These are phyloP conservation scores for Rhincodon typus DNA, from an alignment of 2,797 vertebrate species.

Conservation along the genomic window DNA sequence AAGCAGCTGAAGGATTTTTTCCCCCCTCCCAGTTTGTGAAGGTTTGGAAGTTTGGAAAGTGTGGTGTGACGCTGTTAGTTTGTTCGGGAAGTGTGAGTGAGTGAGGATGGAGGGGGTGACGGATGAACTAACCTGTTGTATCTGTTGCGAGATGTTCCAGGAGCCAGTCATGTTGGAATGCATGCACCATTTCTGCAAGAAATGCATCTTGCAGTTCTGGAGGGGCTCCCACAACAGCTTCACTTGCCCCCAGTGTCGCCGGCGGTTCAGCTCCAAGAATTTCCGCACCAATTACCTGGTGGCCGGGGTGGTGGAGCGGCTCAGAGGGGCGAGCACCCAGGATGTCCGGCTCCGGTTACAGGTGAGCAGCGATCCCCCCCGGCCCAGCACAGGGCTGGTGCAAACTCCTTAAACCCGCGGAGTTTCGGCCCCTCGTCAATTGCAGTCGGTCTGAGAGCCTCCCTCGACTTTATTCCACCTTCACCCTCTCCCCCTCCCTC, in stretches of 20 bases:
- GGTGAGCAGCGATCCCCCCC: conserved; percentile 51
- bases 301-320: conserved; percentile 72
- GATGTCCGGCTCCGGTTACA: conserved; percentile 52
- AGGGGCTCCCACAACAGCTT: conserved; percentile 47
- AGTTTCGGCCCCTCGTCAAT: not conserved
- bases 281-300: conserved; percentile 75
- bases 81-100: not conserved
- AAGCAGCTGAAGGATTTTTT: not conserved
- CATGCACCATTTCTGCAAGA: conserved; percentile 79
- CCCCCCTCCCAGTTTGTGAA: not conserved
- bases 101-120: conserved; percentile 40
- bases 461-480: no score
- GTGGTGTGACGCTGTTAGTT: not conserved
- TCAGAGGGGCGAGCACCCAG: conserved; percentile 55
- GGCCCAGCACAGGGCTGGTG: no score
- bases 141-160: conserved; percentile 74
- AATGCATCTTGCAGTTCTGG: conserved; percentile 75
- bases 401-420: not conserved
- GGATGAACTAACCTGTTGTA: conserved; percentile 73
- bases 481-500: no score
- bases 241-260: conserved; percentile 74
- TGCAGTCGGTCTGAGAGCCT: not conserved
- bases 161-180: conserved; percentile 79
- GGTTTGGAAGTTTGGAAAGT: no score
- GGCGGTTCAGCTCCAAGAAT: conserved; percentile 56